phyloP scores from a whole-genome alignment of 2,888 invertebrate species.

The Andrena minutula region DNA sequence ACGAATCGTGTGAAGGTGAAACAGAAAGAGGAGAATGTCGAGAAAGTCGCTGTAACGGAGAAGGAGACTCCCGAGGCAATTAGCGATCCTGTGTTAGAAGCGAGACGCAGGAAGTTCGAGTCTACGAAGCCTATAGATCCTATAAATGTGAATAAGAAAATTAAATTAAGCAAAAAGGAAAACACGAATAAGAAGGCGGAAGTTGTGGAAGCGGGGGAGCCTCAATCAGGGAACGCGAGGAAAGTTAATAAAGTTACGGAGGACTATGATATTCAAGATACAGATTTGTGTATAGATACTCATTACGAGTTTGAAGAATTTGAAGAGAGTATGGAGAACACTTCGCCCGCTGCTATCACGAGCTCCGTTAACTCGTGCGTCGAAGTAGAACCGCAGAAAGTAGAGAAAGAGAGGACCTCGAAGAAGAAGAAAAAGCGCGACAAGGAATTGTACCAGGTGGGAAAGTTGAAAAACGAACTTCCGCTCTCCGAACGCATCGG shows the following conservation, averaged over 20 bases:
- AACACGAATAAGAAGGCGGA: conserved; percentile 62
- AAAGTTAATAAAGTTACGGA: conserved; percentile 61
- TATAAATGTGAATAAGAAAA: conserved; percentile 85
- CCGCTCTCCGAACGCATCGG: conserved; percentile 80
- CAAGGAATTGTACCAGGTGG: conserved; percentile 85
- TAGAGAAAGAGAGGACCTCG: conserved; percentile 79
- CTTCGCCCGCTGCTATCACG: conserved; percentile 65
- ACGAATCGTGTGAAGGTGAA: conserved; percentile 48
- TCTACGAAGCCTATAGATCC: conserved; percentile 84
- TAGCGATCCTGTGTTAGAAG: conserved; percentile 86
- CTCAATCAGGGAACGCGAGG: conserved; percentile 24
- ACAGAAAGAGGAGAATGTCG: conserved; percentile 64
- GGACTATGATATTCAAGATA: conserved; percentile 56
- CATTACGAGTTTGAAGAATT: conserved; percentile 69
- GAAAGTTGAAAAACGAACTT: conserved; percentile 78
- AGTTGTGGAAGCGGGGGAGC: conserved; percentile 41
- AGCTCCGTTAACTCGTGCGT: conserved; percentile 62
- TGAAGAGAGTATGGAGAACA: conserved; percentile 65
- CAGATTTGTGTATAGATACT: conserved; percentile 68
- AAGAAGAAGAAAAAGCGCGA: conserved; percentile 85
- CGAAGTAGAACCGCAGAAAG: conserved; percentile 74
- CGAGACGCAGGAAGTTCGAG: conserved; percentile 86
- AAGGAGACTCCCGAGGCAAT: conserved; percentile 68
- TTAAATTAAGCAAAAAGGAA: conserved; percentile 80
- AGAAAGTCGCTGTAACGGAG: conserved; percentile 42